Evolutionary conservation across 2,797 vertebrate genomes (phyloP).

Genomic region (Gorsachius magnificus): DNA sequence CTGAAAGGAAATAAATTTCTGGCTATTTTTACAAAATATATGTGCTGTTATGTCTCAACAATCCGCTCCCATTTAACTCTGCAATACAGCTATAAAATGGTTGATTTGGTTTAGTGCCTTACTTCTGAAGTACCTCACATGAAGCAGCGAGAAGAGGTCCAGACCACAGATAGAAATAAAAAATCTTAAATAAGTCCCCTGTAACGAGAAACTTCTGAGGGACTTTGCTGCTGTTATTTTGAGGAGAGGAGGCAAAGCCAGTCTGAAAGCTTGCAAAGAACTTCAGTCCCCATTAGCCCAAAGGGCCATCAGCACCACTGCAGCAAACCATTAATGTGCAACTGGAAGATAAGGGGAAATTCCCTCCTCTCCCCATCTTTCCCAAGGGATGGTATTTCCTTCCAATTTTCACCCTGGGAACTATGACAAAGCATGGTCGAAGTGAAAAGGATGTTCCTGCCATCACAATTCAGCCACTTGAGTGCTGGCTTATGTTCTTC

Average conservation of each 20-base stretch:
- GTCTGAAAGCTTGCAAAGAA: background rate
- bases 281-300: background rate
- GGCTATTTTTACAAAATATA: slow-evolving; percentile 17
- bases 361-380: background rate
- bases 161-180: background rate
- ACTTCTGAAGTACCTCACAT: background rate
- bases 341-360: rapidly evolving
- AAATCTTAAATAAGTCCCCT: background rate
- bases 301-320: background rate
- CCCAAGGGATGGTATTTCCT: background rate
- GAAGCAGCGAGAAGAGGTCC: background rate
- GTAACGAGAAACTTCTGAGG: background rate
- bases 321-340: background rate
- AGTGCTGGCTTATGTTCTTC: background rate
- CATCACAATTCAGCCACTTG: background rate
- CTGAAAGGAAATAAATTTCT: slow-evolving; percentile 29
- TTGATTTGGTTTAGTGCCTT: slow-evolving; percentile 23
- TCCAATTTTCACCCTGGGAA: background rate
- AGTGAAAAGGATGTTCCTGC: background rate
- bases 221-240: background rate
- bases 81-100: slow-evolving; percentile 6
- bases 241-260: background rate
- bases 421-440: background rate
- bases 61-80: slow-evolving; percentile 3
- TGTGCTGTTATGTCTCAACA: background rate